Conservation (phyloP, 1,140 invertebrate species). For the Drosophila athabasca region DNA sequence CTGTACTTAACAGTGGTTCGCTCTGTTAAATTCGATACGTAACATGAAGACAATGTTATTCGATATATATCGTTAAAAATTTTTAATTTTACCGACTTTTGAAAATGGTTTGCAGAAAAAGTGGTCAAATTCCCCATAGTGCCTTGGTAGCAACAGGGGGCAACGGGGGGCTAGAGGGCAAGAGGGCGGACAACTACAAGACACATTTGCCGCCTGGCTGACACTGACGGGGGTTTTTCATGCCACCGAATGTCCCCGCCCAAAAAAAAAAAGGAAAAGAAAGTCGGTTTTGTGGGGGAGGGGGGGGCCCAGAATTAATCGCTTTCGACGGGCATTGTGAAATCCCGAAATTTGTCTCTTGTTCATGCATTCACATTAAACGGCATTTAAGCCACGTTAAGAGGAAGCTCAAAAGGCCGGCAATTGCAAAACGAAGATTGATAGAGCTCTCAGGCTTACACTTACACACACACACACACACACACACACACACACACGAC, state of each 20-base stretch:
- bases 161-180: not conserved
- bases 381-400: slow-evolving; percentile 57
- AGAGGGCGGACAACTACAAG: slow-evolving; percentile 21
- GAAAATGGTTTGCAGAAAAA: too few species aligned
- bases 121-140: too few species aligned
- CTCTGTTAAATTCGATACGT: too few species aligned
- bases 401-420: slow-evolving; percentile 3
- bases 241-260: too few species aligned
- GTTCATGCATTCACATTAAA: slow-evolving; percentile 62
- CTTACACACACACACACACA: too few species aligned
- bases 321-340: slow-evolving; percentile 55
- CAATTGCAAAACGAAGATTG: slow-evolving; percentile 58
- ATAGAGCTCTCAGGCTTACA: slow-evolving; percentile 29
- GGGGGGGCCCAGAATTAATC: slow-evolving; percentile 53
- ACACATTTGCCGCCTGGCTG: slow-evolving; percentile 45
- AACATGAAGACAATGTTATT: too few species aligned
- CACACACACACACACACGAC: not conserved
- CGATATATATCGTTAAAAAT: too few species aligned
- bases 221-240: slow-evolving; percentile 21
- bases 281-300: too few species aligned
- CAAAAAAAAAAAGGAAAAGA: too few species aligned
- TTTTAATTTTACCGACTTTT: too few species aligned
- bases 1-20: too few species aligned
- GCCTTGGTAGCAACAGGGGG: too few species aligned
- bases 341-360: slow-evolving; percentile 56